phyloP scores from a whole-genome alignment of 2,888 invertebrate genomes.

The Lasioglossum villosulum region DNA sequence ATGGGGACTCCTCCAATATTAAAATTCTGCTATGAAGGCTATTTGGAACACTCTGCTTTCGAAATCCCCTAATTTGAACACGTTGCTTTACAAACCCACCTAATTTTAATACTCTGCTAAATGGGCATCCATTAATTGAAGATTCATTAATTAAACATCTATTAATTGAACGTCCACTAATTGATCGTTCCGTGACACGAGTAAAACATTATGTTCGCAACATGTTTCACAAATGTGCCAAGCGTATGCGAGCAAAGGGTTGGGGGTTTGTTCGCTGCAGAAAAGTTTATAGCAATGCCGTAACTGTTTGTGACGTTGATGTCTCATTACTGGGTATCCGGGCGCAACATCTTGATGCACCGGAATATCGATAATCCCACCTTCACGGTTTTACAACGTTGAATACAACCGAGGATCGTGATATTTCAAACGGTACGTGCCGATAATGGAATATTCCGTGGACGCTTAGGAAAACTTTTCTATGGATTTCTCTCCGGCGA shows the following conservation, averaged over 20 bases:
- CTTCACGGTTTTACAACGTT: not conserved
- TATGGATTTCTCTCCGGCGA: conserved; percentile 12
- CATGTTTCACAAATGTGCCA: not conserved
- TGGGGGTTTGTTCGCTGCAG: not conserved
- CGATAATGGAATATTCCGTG: conserved; percentile 49
- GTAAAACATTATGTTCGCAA: not conserved
- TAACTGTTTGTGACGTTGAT: conserved; percentile 62
- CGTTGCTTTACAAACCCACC: no score
- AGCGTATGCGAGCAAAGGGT: not conserved
- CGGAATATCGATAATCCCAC: conserved; percentile 35
- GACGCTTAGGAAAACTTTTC: conserved; percentile 35
- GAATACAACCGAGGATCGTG: not conserved
- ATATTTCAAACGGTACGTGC: conserved; percentile 14
- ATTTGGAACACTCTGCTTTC: no score
- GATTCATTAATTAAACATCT: not conserved
- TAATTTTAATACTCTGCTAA: not conserved
- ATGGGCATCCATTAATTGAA: not conserved
- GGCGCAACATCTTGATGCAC: not conserved
- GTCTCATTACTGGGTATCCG: conserved; percentile 54
- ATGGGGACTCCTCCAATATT: no score
- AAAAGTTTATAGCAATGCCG: conserved; percentile 42
- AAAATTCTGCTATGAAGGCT: fast-evolving
- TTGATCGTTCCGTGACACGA: no score
- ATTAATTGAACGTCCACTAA: not conserved
- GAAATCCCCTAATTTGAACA: no score